Conservation (phyloP, 2,113 vertebrate genomes). For the Protobothrops mucrosquamatus region DNA sequence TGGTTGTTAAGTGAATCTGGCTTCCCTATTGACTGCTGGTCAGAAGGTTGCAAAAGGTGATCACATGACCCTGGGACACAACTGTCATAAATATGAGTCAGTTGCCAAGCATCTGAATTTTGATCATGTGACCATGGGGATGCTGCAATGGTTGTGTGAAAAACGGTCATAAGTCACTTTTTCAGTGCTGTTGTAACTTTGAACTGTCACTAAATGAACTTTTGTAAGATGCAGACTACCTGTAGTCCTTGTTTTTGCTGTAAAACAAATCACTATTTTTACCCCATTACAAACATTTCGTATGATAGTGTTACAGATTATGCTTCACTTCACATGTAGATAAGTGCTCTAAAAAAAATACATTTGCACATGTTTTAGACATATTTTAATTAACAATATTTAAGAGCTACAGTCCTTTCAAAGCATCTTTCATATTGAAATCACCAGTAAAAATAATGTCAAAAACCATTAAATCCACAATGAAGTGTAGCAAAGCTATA, state of each 20-base stretch:
- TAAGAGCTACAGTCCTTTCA: background rate
- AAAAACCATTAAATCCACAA: background rate
- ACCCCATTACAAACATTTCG: background rate
- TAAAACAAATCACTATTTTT: background rate
- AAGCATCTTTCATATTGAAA: background rate
- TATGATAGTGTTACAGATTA: background rate
- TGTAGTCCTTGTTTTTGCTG: background rate
- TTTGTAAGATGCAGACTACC: no score
- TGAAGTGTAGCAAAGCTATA: background rate
- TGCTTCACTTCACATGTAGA: background rate
- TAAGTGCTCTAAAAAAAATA: background rate
- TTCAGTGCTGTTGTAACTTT: no score
- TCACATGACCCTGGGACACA: no score
- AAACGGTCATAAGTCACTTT: no score
- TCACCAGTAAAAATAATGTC: background rate
- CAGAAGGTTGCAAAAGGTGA: no score
- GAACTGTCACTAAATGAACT: no score
- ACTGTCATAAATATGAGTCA: no score
- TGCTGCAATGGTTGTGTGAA: no score
- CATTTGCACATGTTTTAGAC: background rate
- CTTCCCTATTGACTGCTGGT: no score
- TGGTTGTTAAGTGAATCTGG: no score
- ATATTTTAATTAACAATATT: background rate
- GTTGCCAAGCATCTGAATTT: no score
- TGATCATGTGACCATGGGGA: no score